A percentile compares a stretch with the other conserved stretches of the same genome.
Conservation (phyloP, 2,113 vertebrate genomes). For the Camarhynchus parvulus region DNA sequence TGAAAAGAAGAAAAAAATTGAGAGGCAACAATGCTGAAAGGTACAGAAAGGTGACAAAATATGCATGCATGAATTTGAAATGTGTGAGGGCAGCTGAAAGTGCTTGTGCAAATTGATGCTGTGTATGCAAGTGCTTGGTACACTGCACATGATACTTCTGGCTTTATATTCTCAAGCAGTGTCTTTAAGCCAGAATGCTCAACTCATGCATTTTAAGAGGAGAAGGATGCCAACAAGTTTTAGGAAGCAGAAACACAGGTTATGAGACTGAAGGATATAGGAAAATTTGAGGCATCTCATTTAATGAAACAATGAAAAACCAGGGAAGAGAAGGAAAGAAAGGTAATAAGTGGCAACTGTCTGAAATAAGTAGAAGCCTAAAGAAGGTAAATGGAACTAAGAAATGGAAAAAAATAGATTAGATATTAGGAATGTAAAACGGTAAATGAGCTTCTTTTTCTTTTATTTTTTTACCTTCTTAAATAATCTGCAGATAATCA, state of each 20-base stretch:
- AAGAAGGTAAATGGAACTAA: neutral
- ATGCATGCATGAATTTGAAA: neutral
- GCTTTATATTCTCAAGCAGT: neutral
- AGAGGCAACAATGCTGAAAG: neutral
- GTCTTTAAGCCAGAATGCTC: neutral
- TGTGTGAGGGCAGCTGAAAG: neutral
- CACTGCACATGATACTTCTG: neutral
- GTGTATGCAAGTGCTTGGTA: neutral
- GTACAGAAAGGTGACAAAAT: neutral
- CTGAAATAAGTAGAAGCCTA: neutral
- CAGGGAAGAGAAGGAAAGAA: neutral
- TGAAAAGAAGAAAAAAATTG: neutral
- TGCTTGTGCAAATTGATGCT: neutral
- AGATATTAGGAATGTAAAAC: neutral
- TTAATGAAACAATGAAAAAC: neutral
- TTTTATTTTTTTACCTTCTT: conserved; percentile 1
- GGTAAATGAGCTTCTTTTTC: neutral
- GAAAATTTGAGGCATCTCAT: neutral
- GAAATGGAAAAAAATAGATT: conserved; percentile 5
- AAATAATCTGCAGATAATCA: neutral
- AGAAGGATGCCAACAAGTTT: neutral
- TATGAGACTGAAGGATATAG: neutral
- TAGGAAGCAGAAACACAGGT: neutral
- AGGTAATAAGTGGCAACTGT: neutral
- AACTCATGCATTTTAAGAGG: neutral